Conservation (phyloP, 1,140 invertebrate species). For the Bombus balteatus region DNA sequence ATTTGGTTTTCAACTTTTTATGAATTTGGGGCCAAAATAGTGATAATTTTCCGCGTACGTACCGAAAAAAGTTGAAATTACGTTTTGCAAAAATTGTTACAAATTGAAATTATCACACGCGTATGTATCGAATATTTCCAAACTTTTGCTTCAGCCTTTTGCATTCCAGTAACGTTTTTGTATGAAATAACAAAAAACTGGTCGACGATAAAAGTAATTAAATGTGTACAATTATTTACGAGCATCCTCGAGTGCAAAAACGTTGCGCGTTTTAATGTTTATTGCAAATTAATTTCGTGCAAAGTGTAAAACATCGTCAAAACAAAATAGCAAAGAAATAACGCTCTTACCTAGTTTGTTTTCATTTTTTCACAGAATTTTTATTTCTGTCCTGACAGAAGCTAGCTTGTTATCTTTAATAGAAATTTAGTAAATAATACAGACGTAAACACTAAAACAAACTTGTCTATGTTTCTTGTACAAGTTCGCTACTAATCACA, state of each 20-base stretch:
- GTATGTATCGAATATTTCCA: background rate
- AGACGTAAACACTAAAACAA: background rate
- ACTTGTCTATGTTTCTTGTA: background rate
- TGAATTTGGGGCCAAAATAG: background rate
- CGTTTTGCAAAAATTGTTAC: background rate
- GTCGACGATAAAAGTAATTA: background rate
- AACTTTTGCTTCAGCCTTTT: no score
- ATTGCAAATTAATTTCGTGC: background rate
- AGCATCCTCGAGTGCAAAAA: background rate
- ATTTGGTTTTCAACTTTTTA: background rate
- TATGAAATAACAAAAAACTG: background rate
- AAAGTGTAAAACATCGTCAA: background rate
- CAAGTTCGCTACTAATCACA: no score
- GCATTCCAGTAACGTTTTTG: background rate
- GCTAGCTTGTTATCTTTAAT: background rate
- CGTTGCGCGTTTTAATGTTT: background rate
- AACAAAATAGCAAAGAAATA: background rate
- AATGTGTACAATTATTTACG: background rate
- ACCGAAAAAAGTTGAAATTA: background rate
- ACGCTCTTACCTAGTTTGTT: background rate
- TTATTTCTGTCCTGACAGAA: background rate
- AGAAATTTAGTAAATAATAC: no score
- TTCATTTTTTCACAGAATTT: background rate
- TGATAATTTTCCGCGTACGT: background rate
- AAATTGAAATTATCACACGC: background rate